Evolutionary conservation across 2,888 invertebrate genomes (phyloP).

Genomic region (Oligia fasciuncula): DNA sequence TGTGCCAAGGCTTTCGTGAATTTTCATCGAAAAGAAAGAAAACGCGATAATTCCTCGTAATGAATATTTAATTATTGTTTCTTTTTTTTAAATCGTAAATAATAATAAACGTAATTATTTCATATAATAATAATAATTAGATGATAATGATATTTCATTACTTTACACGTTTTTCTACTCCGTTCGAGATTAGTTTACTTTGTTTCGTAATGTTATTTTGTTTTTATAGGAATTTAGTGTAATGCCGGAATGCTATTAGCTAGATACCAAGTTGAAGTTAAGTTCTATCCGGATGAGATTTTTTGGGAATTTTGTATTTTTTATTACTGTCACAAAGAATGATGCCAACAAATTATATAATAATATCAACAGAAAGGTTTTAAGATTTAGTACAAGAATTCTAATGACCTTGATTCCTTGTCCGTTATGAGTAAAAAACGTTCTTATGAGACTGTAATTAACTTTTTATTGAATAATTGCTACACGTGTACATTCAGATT

Average conservation of each 20-base stretch:
- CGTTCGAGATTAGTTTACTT: slow-evolving; percentile 64
- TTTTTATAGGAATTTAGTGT: slow-evolving; percentile 57
- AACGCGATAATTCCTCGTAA: slow-evolving; percentile 83
- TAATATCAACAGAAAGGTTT: no score
- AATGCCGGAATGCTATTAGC: slow-evolving; percentile 27
- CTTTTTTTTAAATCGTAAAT: slow-evolving; percentile 78
- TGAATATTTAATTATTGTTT: slow-evolving; percentile 88
- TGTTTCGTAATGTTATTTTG: slow-evolving; percentile 42
- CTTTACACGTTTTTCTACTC: slow-evolving; percentile 82
- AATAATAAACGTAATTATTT: slow-evolving; percentile 77
- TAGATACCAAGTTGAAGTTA: neutral
- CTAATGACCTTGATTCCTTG: no score
- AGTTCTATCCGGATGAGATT: neutral
- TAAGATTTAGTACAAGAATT: no score
- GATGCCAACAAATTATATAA: no score
- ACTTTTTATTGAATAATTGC: no score
- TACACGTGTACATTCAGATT: no score
- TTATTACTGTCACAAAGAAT: neutral
- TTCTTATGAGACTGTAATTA: no score
- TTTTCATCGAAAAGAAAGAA: slow-evolving; percentile 75
- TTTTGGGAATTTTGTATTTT: neutral
- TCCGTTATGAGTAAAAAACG: no score
- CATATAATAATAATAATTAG: no score
- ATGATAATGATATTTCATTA: slow-evolving; percentile 66
- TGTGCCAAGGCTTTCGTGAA: slow-evolving; percentile 70